Base-by-base conservation (phyloP, 2,888 invertebrate species). In the Agrotis puta region DNA sequence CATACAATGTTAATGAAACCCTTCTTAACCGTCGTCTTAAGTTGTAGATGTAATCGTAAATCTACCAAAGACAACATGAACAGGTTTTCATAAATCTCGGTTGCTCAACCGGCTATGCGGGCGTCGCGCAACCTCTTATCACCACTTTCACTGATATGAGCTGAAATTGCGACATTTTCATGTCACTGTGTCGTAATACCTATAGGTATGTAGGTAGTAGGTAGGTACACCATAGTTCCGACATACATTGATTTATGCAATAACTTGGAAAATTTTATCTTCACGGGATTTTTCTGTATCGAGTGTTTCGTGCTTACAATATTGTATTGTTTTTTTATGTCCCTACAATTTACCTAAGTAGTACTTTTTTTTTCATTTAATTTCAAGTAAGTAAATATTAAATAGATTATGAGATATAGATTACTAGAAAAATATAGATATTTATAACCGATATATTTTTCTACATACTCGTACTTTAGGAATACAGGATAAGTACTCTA, bases 131-230 rank as follows among this genome's bases (percentile, higher is more conserved):
- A 75, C 57, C 61, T 67, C 77, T 81, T 89, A 89, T 88, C 90
- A 86, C 57, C 68, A 86, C 89, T 90, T 90, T 90, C 90, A 86
- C 89, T 86, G 80, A 80, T 81, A 85, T 77, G 83, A 81, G 70
- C 80, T 82, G 75, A 85, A 85, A 83, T 84, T 84, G 80, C 75
- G 64, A 82, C 85, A 83, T 70, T 81, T 82, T 75, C 69, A 53
- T 69, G 66, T 61, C 54, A 62, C 33, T 22, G 24, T 78, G 51
- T 48, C 18, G 66, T 70, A 70, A 82, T 56, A n/a, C n/a, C n/a
- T n/a, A 13, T 50, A 50, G 11, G 7, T 51, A n/a, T 9, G 47
- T 39, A 39, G 2, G 9, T 33, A 33, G n/a, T n/a, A 27, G 27
- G 11, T 54, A 53, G 1, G 16, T 53, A 9, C 24, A 1, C 39